Evolutionary conservation across 1,140 invertebrate species (phyloP).

Genomic region (Periplaneta americana): DNA sequence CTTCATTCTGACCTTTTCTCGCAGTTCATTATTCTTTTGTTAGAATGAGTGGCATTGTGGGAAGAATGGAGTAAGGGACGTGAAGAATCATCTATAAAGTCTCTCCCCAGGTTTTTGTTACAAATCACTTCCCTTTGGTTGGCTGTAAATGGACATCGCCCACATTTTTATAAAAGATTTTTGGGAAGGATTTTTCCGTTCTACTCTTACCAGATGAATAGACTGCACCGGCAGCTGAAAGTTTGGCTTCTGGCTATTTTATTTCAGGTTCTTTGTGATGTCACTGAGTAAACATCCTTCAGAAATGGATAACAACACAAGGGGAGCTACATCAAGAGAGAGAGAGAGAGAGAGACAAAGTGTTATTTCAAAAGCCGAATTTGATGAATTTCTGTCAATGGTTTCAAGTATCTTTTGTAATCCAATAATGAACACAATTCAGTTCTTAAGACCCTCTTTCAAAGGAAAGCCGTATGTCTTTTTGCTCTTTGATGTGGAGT

Average conservation of each 20-base stretch:
- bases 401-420: too few relatives aligned
- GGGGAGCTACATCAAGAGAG: background rate
- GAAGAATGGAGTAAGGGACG: background rate
- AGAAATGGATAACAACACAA: background rate
- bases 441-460: too few relatives aligned
- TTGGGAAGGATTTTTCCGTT: background rate
- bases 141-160: background rate
- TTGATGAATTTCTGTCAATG: background rate
- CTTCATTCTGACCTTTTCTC: background rate
- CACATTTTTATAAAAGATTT: background rate
- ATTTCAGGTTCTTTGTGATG: background rate
- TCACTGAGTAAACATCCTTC: background rate
- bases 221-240: background rate
- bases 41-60: background rate
- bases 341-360: background rate
- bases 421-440: too few relatives aligned
- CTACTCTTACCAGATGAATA: background rate
- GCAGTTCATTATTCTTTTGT: background rate
- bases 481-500: too few relatives aligned
- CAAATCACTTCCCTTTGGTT: background rate
- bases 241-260: background rate
- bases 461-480: too few relatives aligned
- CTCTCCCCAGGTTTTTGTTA: background rate
- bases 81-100: background rate
- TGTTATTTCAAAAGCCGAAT: background rate